Evolutionary conservation across 2,113 vertebrate genomes (phyloP).

Genomic region (Zosterops lateralis): DNA sequence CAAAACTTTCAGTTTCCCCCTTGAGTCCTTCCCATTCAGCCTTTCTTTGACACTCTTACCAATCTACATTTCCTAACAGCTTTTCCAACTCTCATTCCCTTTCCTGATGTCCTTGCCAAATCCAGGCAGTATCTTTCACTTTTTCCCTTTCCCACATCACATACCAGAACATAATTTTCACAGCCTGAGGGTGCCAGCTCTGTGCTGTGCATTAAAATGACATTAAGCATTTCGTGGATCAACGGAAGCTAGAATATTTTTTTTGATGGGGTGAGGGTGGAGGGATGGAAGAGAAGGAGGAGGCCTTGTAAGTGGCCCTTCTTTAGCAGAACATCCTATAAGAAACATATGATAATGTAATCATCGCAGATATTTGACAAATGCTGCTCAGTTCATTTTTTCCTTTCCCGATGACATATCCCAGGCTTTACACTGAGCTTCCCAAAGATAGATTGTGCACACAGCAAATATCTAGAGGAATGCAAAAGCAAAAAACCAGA

Average conservation of each 20-base stretch:
- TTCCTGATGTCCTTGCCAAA: slow-evolving; percentile 57
- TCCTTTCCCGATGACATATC: slow-evolving; percentile 51
- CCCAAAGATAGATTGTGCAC: slow-evolving; percentile 28
- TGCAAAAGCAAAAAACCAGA: slow-evolving; percentile 35
- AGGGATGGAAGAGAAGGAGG: slow-evolving; percentile 14
- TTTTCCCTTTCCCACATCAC: slow-evolving; percentile 49
- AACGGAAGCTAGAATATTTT: slow-evolving; percentile 50
- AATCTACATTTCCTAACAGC: slow-evolving; percentile 60
- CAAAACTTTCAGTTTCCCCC: slow-evolving; percentile 42
- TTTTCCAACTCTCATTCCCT: slow-evolving; percentile 52
- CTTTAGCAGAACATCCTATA: slow-evolving; percentile 23
- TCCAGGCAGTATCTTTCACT: slow-evolving; percentile 47
- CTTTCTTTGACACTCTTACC: slow-evolving; percentile 53
- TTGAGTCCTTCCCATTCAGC: slow-evolving; percentile 15
- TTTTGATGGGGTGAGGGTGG: slow-evolving; percentile 46
- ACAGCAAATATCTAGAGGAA: slow-evolving; percentile 31
- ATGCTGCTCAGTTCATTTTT: slow-evolving; percentile 58
- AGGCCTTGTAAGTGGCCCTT: not conserved
- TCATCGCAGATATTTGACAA: slow-evolving; percentile 59
- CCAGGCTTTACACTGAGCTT: slow-evolving; percentile 47
- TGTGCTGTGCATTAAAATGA: slow-evolving; percentile 51
- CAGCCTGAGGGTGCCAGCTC: slow-evolving; percentile 48
- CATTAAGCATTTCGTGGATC: slow-evolving; percentile 24
- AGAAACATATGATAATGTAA: slow-evolving; percentile 64
- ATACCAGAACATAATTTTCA: slow-evolving; percentile 56